Conservation (phyloP, 2,888 invertebrate species). For the Zygaena filipendulae region DNA sequence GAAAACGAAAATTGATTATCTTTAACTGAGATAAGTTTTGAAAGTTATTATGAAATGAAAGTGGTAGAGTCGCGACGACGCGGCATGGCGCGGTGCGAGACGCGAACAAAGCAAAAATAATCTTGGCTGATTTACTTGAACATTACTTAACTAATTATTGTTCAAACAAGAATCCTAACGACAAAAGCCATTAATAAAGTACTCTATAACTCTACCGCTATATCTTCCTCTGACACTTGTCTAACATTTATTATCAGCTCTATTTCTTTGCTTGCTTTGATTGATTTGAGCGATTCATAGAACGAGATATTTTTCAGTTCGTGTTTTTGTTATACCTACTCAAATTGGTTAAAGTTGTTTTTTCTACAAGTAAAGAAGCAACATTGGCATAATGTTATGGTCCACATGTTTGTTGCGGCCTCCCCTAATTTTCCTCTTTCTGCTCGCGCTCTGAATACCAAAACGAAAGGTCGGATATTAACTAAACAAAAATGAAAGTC, state of each 20-base stretch:
- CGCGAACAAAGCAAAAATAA: conserved; percentile 37
- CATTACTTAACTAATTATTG: conserved; percentile 39
- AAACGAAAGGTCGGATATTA: conserved; percentile 43
- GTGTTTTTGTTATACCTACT: no score
- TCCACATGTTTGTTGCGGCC: conserved; percentile 49
- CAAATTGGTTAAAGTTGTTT: background rate
- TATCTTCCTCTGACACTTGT: no score
- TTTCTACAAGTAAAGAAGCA: conserved; percentile 15
- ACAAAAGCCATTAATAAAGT: conserved; percentile 44
- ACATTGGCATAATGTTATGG: conserved; percentile 54
- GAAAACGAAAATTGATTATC: conserved; percentile 63
- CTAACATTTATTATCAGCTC: background rate
- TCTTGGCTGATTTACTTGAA: conserved; percentile 32
- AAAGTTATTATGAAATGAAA: conserved; percentile 54
- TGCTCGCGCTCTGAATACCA: conserved; percentile 45
- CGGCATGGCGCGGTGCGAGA: no score
- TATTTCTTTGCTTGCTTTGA: no score
- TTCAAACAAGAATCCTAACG: conserved; percentile 44
- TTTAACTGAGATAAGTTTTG: conserved; percentile 59
- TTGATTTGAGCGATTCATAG: no score
- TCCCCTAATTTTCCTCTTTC: conserved; percentile 57
- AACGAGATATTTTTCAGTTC: no score
- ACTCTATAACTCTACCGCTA: no score
- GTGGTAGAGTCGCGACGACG: conserved; percentile 35
- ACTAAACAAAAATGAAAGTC: no score